Evolutionary conservation across 2,888 invertebrate species (phyloP), one percentile per base, ranked within the genome.

Genomic region (Tetrapedia diversipes): DNA sequence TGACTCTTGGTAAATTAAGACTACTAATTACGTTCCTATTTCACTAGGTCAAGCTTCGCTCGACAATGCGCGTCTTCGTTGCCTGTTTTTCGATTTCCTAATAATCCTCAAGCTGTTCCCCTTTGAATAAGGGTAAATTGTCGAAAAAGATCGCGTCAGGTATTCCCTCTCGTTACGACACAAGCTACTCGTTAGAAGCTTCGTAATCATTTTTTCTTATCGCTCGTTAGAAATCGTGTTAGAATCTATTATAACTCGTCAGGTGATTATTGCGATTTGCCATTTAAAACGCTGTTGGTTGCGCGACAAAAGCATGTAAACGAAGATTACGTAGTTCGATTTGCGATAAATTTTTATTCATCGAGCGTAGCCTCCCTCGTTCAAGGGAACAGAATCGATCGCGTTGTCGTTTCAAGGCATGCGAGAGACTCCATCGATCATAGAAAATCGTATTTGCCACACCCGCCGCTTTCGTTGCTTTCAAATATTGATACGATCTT

Each of bases 61-160:
- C 37, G 16, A 7, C 22, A 57, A 64, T 60, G 24, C 24, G 22
- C 56, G 22, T n/a, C 56, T 49, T 49, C 32, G 19, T 39, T 39
- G 32, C 10, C 32, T 19, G 29, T 7, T 51, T 16, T 65, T 51
- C 47, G n/a, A 53, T 45, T 29, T 29, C n/a, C 34, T 49, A 24
- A 66, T 41, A 37, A 69, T 41, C 39, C 27, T 51, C 43, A 24
- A 68, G 41, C 45, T 16, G n/a, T 19, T n/a, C n/a, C 0, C 8
- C 24, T 7, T 41, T 0, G 19, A 51, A 32, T 2, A 7, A 7
- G 49, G 7, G 19, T 22, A 24, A 53, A 51, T 41, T 51, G n/a
- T 1, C n/a, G 49, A 27, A 27, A 19, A 51, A 41, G 29, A 11
- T 60, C 2, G 6, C 2, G 19, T 16, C 19, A 53, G 34, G 14